Percentiles rank a stretch among this genome's conserved stretches.
Conservation (phyloP, 92 coral and sea anemone species). For the Porites divaricata region DNA sequence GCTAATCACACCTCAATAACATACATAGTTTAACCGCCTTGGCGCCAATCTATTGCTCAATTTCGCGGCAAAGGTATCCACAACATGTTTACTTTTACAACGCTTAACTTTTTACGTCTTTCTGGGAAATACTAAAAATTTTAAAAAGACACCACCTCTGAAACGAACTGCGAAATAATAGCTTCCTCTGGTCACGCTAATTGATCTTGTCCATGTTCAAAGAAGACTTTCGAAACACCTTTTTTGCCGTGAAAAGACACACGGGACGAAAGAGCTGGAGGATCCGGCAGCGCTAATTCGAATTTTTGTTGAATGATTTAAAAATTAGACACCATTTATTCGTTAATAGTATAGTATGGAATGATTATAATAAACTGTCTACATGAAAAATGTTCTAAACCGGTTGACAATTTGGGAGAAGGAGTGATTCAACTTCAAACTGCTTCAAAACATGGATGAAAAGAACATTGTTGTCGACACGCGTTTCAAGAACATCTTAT, state of each 20-base stretch:
- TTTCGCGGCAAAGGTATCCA: constrained; percentile 47
- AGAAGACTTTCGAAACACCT: not conserved
- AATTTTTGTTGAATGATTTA: not conserved
- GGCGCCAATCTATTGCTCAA: constrained; percentile 16
- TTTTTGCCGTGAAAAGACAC: not conserved
- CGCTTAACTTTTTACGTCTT: not conserved
- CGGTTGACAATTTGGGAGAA: too few relatives aligned
- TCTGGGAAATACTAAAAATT: not conserved
- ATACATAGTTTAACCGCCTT: constrained; percentile 40
- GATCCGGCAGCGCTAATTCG: not conserved
- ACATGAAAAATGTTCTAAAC: not conserved
- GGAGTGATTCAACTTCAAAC: not conserved
- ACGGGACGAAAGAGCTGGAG: not conserved
- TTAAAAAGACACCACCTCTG: not conserved
- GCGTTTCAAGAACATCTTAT: not conserved
- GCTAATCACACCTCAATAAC: constrained; percentile 47
- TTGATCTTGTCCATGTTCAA: not conserved
- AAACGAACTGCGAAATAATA: not conserved
- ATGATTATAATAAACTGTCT: not conserved
- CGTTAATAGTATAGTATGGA: not conserved
- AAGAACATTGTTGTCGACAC: constrained; percentile 10
- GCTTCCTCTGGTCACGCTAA: not conserved
- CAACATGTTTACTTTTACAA: constrained; percentile 18
- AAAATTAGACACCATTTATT: not conserved
- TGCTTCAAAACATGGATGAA: not conserved